Evolutionary conservation across 1,140 invertebrate species (phyloP).

Genomic region (Drosophila biarmipes): DNA sequence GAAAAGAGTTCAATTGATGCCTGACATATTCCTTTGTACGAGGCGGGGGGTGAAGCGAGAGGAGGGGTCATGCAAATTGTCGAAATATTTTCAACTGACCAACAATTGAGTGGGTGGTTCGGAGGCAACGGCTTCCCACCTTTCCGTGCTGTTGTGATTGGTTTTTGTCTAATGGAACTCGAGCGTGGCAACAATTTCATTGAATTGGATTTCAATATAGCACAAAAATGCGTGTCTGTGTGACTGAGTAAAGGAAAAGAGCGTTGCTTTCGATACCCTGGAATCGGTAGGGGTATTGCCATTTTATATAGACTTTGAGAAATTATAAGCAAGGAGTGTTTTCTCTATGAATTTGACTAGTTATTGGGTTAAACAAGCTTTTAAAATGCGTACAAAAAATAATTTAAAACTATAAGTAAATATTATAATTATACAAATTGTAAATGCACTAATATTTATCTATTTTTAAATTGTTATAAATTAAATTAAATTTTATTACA

Average conservation of each 20-base stretch:
- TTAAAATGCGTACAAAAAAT: no score
- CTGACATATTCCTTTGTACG: slow-evolving; percentile 78
- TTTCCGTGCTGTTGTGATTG: slow-evolving; percentile 77
- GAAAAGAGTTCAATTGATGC: slow-evolving; percentile 77
- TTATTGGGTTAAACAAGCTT: no score
- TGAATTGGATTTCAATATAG: slow-evolving; percentile 84
- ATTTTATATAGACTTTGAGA: no score
- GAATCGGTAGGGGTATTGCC: neutral
- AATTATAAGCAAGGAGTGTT: no score
- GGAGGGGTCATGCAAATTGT: slow-evolving; percentile 74
- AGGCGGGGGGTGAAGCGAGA: slow-evolving; percentile 1
- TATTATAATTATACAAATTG: no score
- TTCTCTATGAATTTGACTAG: no score
- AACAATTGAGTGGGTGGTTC: slow-evolving; percentile 69
- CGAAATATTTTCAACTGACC: slow-evolving; percentile 82
- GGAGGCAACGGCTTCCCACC: slow-evolving; percentile 15
- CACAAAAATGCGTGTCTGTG: slow-evolving; percentile 24
- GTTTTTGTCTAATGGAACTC: slow-evolving; percentile 84
- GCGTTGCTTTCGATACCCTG: slow-evolving; percentile 40
- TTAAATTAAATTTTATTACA: no score
- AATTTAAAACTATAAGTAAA: no score
- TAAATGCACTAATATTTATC: no score
- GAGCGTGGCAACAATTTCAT: slow-evolving; percentile 78
- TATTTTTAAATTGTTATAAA: no score
- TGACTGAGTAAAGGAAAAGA: slow-evolving; percentile 30